Conservation (phyloP, 2,113 vertebrate species). For the Callocephalon fimbriatum region DNA sequence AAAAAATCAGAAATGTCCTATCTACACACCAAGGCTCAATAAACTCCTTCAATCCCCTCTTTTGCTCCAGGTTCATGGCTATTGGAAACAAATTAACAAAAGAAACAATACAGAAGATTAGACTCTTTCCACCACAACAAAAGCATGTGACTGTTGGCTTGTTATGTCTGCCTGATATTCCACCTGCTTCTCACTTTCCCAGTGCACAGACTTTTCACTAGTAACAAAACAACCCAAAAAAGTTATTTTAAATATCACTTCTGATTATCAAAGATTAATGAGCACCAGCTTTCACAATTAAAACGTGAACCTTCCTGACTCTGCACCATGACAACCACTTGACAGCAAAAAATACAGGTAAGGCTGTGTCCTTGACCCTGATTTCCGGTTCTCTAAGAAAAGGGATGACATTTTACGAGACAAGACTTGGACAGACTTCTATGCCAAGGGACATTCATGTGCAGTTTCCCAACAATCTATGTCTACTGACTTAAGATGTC, state of each 20-base stretch:
- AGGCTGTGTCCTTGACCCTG: neutral
- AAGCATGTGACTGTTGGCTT: neutral
- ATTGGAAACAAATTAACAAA: neutral
- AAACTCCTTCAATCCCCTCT: neutral
- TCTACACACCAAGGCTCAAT: neutral
- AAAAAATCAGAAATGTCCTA: neutral
- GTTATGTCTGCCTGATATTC: neutral
- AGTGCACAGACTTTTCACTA: neutral
- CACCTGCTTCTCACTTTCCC: neutral
- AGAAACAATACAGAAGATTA: neutral
- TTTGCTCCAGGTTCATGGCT: neutral
- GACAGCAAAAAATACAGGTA: neutral
- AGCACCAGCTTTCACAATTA: neutral
- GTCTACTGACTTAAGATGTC: neutral
- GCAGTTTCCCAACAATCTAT: accelerated
- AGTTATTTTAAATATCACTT: neutral
- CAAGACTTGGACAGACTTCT: neutral
- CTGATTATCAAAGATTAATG: neutral
- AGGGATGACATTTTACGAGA: neutral
- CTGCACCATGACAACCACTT: neutral
- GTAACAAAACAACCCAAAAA: neutral
- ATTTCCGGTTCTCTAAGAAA: neutral
- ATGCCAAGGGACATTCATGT: accelerated
- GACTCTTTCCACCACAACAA: neutral
- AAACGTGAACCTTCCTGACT: neutral